Base-by-base conservation (phyloP, 2,888 invertebrate genomes). In the Ischnura elegans region DNA sequence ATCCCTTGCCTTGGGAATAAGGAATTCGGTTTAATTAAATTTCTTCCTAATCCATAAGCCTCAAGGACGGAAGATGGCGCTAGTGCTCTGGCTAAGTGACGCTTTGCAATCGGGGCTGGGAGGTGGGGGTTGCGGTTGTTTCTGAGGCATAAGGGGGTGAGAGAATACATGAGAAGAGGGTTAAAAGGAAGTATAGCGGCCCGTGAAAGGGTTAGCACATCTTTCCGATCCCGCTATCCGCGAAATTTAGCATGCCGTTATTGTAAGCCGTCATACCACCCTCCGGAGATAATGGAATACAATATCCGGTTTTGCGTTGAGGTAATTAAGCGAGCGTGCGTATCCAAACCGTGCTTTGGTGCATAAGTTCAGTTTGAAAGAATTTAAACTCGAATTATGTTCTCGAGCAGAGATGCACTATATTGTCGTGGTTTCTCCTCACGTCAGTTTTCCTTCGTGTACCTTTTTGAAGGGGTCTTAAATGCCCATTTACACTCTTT, bases 1-100 rank as follows among this genome's bases (percentile, higher is more conserved):
- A 43, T 25, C 86, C 45, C 55, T 55, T 55, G 36, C 76, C 36
- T 36, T 61, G 90, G 61, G 43, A 90, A 90, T 55, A 55, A 43
- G 90, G 55, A 55, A 61, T 90, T 90, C 61, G 43, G 43, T 90
- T 90, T 90, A 90, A 90, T 90, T 90, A 90, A 90, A 90, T 90
- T 61, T 90, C 43, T 43, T 55, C 51, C 42, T 61, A 90, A 90
- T 90, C 90, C 90, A 90, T 90, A 90, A 42, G 66, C 61, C 61
- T 90, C 90, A 61, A 8, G 90, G 13, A 51, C 4, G 51, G 61
- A n/a, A 19, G 13, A 21, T 13, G 21, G 4, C 3, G 55, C 25
- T 25, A n/a, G 61, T 8, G 5, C 25, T 25, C 61, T 61, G 2
- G 8, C 25, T n/a, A 61, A 61, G n/a, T n/a, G n/a, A 25, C 61